Conservation (phyloP, 2,888 invertebrate genomes). For the Phalangium opilio region DNA sequence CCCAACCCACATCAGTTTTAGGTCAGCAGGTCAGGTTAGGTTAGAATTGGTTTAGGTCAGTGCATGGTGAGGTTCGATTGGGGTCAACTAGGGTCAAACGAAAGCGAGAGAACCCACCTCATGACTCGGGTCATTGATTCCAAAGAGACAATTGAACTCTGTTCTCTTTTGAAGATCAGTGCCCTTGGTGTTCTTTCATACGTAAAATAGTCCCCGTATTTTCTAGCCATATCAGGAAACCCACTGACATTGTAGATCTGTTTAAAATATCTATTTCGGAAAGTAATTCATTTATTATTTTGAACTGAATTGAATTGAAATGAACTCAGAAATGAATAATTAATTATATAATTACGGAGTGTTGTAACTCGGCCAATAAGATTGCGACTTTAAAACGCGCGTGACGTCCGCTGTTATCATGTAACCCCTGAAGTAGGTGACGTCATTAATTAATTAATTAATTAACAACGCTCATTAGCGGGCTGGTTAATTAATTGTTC, state of each 20-base stretch:
- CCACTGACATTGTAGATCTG: slow-evolving; percentile 48
- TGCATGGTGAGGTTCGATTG: too few relatives aligned
- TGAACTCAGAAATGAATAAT: too few relatives aligned
- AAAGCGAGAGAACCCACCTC: slow-evolving; percentile 27
- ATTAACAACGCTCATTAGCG: too few relatives aligned
- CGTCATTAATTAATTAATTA: too few relatives aligned
- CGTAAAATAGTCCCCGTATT: slow-evolving; percentile 44
- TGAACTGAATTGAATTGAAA: too few relatives aligned
- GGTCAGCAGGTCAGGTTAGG: too few relatives aligned
- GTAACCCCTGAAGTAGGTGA: slow-evolving; percentile 11
- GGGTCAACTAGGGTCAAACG: too few relatives aligned
- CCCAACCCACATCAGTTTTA: too few relatives aligned
- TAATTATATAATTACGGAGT: slow-evolving; percentile 35
- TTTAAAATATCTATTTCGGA: slow-evolving; percentile 40
- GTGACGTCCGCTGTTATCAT: slow-evolving; percentile 43
- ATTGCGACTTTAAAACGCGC: slow-evolving; percentile 42
- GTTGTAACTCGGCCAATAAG: slow-evolving; percentile 61
- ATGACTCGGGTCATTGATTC: slow-evolving; percentile 42
- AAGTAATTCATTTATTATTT: too few relatives aligned
- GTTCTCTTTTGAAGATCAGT: slow-evolving; percentile 45
- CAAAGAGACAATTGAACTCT: slow-evolving; percentile 40
- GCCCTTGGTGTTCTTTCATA: slow-evolving; percentile 48
- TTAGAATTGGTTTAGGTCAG: too few relatives aligned
- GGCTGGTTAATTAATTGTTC: slow-evolving; percentile 16
- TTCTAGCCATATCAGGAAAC: slow-evolving; percentile 38